Evolutionary conservation across 2,888 invertebrate genomes (phyloP).

Genomic region (Ptychoptera albimana): DNA sequence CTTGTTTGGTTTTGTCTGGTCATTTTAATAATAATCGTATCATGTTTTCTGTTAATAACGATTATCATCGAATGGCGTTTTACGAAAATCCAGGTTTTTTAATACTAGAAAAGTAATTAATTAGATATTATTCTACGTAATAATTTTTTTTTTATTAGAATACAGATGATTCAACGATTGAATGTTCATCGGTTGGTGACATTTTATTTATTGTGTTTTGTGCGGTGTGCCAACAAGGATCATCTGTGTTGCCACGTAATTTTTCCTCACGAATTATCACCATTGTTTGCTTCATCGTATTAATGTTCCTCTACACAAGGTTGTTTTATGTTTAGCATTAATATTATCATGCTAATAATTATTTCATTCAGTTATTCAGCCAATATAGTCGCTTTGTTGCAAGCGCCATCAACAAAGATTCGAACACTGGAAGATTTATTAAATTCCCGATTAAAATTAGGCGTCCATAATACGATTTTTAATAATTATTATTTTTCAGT

Average conservation of each 20-base stretch:
- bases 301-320: slow-evolving; percentile 51
- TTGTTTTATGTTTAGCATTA: too few species aligned
- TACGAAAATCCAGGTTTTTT: too few species aligned
- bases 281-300: slow-evolving; percentile 41
- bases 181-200: slow-evolving; percentile 33
- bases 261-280: slow-evolving; percentile 39
- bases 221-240: slow-evolving; percentile 47
- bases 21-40: slow-evolving; percentile 12
- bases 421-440: slow-evolving; percentile 45
- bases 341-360: too few species aligned
- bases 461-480: slow-evolving; percentile 51
- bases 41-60: slow-evolving; percentile 24
- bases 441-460: slow-evolving; percentile 46
- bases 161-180: neutral
- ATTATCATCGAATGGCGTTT: slow-evolving; percentile 32
- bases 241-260: slow-evolving; percentile 12
- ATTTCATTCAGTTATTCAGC: slow-evolving; percentile 55
- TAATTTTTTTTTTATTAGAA: neutral
- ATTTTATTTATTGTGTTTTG: slow-evolving; percentile 39
- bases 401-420: slow-evolving; percentile 53
- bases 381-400: slow-evolving; percentile 56
- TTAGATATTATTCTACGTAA: too few species aligned
- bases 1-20: slow-evolving; percentile 14
- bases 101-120: too few species aligned
- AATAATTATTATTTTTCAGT: slow-evolving; percentile 52